Percentiles rank a stretch among this genome's conserved stretches.
Conservation (phyloP, 1,140 invertebrate genomes). For the Chelonus insularis region DNA sequence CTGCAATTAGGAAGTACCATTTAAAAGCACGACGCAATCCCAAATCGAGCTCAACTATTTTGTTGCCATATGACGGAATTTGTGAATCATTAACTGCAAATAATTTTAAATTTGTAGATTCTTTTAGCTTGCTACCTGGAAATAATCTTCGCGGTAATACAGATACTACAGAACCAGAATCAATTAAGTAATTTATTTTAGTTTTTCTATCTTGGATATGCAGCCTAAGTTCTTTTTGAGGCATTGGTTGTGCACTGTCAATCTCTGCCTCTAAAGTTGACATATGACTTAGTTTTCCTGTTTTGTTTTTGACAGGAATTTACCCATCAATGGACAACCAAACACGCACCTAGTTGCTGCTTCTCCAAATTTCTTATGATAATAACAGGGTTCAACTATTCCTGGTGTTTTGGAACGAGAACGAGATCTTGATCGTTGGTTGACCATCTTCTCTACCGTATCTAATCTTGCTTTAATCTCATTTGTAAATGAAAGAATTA, state of each 20-base stretch:
- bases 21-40: constrained; percentile 21
- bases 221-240: background rate
- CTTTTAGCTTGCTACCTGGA: background rate
- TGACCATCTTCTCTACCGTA: too few species aligned
- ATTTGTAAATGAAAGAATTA: too few species aligned
- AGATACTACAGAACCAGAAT: constrained; percentile 25
- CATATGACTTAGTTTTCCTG: constrained; percentile 26
- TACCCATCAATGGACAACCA: background rate
- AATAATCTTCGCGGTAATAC: constrained; percentile 13
- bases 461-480: too few species aligned
- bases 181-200: constrained; percentile 16
- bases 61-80: constrained; percentile 24
- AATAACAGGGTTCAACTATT: constrained; percentile 9
- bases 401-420: background rate
- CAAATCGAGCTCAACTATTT: constrained; percentile 18
- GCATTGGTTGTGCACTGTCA: background rate
- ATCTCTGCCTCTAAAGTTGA: constrained; percentile 4
- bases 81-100: constrained; percentile 26
- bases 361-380: constrained; percentile 12
- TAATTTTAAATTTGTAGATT: background rate
- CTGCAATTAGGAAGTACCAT: constrained; percentile 26
- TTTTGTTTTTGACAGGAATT: background rate
- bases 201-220: constrained; percentile 17
- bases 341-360: constrained; percentile 1
- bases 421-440: constrained; percentile 4